Evolutionary conservation across 1,140 invertebrate species (phyloP).

Genomic region (Drosophila pandora): DNA sequence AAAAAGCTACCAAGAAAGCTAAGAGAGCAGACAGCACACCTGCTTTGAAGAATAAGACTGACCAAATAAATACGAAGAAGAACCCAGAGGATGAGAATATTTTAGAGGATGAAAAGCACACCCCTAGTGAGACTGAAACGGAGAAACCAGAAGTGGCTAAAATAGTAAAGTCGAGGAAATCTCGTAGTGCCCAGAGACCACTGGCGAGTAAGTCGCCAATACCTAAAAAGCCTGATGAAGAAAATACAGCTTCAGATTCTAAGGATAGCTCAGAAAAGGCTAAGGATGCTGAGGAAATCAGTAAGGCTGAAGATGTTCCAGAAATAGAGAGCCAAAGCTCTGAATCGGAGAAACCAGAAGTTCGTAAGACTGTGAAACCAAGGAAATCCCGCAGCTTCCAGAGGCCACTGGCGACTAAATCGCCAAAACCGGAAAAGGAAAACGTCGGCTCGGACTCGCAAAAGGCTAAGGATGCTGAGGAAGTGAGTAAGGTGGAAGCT

Average conservation of each 20-base stretch:
- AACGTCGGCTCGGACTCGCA: not conserved
- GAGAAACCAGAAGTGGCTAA: not conserved
- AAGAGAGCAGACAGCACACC: not conserved
- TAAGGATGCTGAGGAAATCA: not conserved
- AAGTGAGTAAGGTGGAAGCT: not conserved
- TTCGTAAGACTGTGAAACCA: not conserved
- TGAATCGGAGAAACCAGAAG: not conserved
- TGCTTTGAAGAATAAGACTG: not conserved
- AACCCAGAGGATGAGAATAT: not conserved
- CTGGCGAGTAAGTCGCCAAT: not conserved
- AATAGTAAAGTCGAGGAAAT: not conserved
- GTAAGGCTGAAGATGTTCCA: too few relatives aligned
- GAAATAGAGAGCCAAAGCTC: too few relatives aligned
- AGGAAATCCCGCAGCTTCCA: not conserved
- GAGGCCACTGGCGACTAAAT: too few relatives aligned
- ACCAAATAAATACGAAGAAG: not conserved
- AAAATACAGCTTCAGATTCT: not conserved
- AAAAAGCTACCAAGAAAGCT: not conserved
- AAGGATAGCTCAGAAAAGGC: not conserved
- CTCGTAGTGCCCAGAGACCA: not conserved
- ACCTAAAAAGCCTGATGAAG: not conserved
- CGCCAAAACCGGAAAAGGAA: not conserved
- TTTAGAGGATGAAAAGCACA: not conserved
- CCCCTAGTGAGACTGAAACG: slow-evolving; percentile 5
- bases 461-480: not conserved